These are phyloP conservation scores for Beroe ovata DNA, from an alignment of 37 sponge, comb jelly and placozoan species.

Conservation along the genomic window DNA sequence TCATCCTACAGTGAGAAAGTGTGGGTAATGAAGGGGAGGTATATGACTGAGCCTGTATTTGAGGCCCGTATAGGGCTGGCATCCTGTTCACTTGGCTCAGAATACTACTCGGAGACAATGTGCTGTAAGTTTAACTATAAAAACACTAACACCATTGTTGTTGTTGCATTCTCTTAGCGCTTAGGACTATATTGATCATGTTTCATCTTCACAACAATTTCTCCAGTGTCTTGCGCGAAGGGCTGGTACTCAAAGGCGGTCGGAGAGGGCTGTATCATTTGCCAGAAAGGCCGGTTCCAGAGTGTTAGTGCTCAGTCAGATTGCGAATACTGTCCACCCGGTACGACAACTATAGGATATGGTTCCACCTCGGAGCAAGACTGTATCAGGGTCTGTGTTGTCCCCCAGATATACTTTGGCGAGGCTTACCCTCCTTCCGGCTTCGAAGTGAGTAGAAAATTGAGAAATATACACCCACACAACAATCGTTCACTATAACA, in stretches of 20 bases:
- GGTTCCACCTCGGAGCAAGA: constrained; percentile 22
- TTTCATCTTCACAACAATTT: neutral
- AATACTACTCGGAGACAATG: neutral
- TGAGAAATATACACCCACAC: too few species aligned
- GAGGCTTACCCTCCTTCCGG: constrained; percentile 18
- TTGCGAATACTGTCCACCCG: constrained; percentile 10
- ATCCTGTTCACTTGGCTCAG: constrained; percentile 1
- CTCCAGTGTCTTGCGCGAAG: constrained; percentile 26
- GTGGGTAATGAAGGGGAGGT: neutral
- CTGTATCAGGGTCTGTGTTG: constrained; percentile 46
- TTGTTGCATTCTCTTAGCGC: too few species aligned
- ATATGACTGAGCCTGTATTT: neutral
- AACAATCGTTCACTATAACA: too few species aligned
- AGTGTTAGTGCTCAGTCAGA: neutral
- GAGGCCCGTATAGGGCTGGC: constrained; percentile 6
- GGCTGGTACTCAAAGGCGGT: constrained; percentile 9
- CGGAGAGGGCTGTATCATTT: constrained; percentile 4
- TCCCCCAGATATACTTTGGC: constrained; percentile 26
- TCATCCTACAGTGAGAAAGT: neutral
- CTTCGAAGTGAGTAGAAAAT: constrained; percentile 15
- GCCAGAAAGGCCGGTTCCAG: constrained; percentile 31
- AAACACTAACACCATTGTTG: neutral
- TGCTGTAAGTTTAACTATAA: neutral
- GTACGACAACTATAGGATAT: constrained; percentile 5
- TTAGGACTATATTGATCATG: too few species aligned